phyloP scores from a whole-genome alignment of 2,113 vertebrate genomes.

The Brachyhypopomus occidentalis region DNA sequence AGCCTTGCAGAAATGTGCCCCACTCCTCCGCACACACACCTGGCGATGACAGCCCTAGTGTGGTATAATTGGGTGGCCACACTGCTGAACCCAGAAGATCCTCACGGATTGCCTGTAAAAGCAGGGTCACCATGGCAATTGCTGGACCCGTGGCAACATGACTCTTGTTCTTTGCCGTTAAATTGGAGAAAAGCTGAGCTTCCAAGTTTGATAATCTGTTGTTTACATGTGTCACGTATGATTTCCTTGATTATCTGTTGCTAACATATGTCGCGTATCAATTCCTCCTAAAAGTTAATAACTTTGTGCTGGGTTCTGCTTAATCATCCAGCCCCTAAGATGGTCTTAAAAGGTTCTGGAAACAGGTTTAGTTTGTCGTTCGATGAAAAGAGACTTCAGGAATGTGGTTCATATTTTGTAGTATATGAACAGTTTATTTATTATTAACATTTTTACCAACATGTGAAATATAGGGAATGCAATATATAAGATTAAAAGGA shows the following conservation, averaged over 20 bases:
- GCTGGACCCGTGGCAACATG: background rate
- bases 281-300: background rate
- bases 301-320: background rate
- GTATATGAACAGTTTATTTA: background rate
- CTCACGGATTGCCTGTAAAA: slow-evolving; percentile 28
- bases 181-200: slow-evolving; percentile 23
- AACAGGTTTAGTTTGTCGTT: background rate
- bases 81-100: slow-evolving; percentile 11
- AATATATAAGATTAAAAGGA: too few species aligned
- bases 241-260: background rate
- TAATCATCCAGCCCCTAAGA: too few species aligned
- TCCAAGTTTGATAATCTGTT: background rate
- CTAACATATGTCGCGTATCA: background rate
- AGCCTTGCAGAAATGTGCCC: slow-evolving; percentile 19
- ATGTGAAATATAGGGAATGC: too few species aligned
- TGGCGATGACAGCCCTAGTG: slow-evolving; percentile 27
- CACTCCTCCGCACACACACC: background rate
- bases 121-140: slow-evolving; percentile 51
- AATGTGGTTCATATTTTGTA: background rate
- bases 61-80: background rate
- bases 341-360: background rate
- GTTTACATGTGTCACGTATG: background rate
- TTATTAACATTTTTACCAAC: too few species aligned
- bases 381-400: background rate
- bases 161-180: slow-evolving; percentile 38